Evolutionary conservation across 2,888 invertebrate genomes (phyloP).

Genomic region (Polydrusus pterygomalis): DNA sequence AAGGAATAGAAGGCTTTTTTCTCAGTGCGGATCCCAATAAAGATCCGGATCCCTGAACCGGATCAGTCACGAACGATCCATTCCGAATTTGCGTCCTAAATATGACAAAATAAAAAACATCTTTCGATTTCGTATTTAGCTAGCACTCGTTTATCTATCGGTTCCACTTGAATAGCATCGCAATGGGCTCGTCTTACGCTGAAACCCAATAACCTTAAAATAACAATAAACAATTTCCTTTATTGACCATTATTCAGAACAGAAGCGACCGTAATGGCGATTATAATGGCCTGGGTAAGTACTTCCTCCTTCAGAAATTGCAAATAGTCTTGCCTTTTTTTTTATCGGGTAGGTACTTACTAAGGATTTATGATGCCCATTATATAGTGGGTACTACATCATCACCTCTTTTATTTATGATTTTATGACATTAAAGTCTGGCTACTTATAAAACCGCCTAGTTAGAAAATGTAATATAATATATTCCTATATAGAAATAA

Average conservation of each 20-base stretch:
- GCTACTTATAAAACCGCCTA: neutral
- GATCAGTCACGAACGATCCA: too few species aligned
- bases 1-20: too few species aligned
- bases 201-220: constrained; percentile 19
- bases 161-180: constrained; percentile 37
- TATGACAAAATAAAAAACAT: too few species aligned
- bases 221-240: constrained; percentile 21
- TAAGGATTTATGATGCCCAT: neutral
- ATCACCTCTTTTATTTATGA: neutral
- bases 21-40: too few species aligned
- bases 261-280: constrained; percentile 7
- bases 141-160: constrained; percentile 11
- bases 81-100: too few species aligned
- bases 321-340: neutral
- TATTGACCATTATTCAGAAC: constrained; percentile 12
- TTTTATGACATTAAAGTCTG: neutral
- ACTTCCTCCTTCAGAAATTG: constrained; percentile 10
- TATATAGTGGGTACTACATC: constrained; percentile 7
- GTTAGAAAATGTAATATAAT: too few species aligned
- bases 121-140: too few species aligned
- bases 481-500: too few species aligned
- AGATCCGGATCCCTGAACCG: too few species aligned
- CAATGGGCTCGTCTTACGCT: constrained; percentile 12
- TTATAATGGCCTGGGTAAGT: constrained; percentile 10
- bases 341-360: neutral